A percentile compares a stretch with the other conserved stretches of the same genome.
phyloP scores from a whole-genome alignment of 2,797 vertebrate genomes.

The Toxotes lorentzi region DNA sequence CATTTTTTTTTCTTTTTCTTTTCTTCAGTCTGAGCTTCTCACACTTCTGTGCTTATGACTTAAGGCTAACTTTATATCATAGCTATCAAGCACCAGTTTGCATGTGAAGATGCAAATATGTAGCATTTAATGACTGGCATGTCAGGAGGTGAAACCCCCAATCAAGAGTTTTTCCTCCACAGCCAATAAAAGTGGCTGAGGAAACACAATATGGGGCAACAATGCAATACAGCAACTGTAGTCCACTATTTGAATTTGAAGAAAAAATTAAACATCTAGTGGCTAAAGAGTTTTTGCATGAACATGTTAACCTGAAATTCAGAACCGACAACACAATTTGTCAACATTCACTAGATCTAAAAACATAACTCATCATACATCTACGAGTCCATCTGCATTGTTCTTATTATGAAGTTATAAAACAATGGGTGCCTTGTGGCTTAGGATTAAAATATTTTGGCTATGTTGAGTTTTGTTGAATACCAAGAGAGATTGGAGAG shows the following conservation, averaged over 20 bases:
- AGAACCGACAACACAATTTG: not conserved
- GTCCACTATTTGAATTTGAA: not conserved
- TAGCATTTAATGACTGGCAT: not conserved
- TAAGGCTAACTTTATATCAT: not conserved
- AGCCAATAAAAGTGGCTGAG: not conserved
- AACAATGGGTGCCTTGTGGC: not conserved
- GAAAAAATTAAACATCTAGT: not conserved
- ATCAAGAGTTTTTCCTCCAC: not conserved
- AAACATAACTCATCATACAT: not conserved
- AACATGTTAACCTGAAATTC: not conserved
- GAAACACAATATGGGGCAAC: not conserved
- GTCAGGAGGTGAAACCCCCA: not conserved
- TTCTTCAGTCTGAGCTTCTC: not conserved
- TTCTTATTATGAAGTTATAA: not conserved
- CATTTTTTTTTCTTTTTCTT: not conserved
- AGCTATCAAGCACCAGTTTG: too few species aligned
- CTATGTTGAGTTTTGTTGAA: not conserved
- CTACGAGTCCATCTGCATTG: not conserved
- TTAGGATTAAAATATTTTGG: slow-evolving; percentile 2
- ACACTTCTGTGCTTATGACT: not conserved
- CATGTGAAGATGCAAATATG: not conserved
- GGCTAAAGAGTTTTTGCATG: too few species aligned
- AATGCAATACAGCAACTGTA: not conserved
- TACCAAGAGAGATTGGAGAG: not conserved
- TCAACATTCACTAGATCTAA: not conserved